Evolutionary conservation across 2,888 invertebrate species (phyloP), one percentile per base, ranked within the genome.

Genomic region (Lamellibrachia columna): DNA sequence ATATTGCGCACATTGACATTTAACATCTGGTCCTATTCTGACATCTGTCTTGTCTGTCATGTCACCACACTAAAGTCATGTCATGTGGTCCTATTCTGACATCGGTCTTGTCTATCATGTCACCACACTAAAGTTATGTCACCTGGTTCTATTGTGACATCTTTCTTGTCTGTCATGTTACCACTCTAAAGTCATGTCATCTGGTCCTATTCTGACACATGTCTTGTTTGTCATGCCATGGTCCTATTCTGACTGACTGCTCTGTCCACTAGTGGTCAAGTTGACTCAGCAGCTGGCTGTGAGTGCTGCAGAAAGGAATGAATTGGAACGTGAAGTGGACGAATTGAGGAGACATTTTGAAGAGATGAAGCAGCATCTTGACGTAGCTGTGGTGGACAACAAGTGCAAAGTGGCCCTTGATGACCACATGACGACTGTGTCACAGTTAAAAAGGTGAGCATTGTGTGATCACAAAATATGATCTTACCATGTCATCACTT

Each of bases 281-380:
- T 94, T 96, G 92, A 95, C 95, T 7, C 95, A 96, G 94, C 95
- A 95, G 90, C 53, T 96, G 93, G 94, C 95, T 60, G 92, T 94
- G 90, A 93, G 94, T 8, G 95, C 95, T 92, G 94, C 95, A 1
- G 96, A 96, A 94, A 95, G 95, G 91, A 93, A 94, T 0, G 95
- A 96, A 28, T 53, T 94, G 6, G 95, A 95, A 75, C 93, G 93
- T 55, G 95, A 96, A 55, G 90, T 95, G 91, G 94, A 95, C 52
- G 95, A 95, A 28, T 55, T 95, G 53, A 94, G 94, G 92, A 93
- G 94, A 53, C 94, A 94, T 92, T 94, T 94, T 55, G 94, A 94
- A 9, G 95, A 95, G 90, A 75, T 95, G 53, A 96, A 96, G 94
- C 94, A 95, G 90, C 95, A 95, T 93, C 94, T 95, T 93, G 95